Evolutionary conservation across 2,113 vertebrate species (phyloP), one percentile per base, ranked within the genome.

Genomic region (Irena cyanogastra): DNA sequence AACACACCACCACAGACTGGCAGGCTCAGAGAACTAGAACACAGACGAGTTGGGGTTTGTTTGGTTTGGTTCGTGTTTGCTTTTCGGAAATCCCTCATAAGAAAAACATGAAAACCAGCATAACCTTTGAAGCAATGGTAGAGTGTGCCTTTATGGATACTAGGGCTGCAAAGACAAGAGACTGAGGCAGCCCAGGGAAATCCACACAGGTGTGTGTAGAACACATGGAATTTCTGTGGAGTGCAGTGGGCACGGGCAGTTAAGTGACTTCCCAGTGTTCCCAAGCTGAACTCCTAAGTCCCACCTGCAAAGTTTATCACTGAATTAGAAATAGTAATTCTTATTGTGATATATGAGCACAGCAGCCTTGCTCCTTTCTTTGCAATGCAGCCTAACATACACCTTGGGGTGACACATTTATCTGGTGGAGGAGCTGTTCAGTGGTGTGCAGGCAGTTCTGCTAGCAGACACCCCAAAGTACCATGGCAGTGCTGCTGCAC

Each of bases 181-280:
- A 41, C 39, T 68, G 59, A 80, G 41, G 27, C 2, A 0, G 83
- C 35, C 47, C 56, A 61, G 42, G 61, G 22, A 63, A 12, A 35
- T 70, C 8, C n/a, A 49, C 1, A 3, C 24, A 56, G 3, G 1
- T 11, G 22, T 35, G 30, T 1, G 0, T 5, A 3, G n/a, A 88
- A 59, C 24, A 28, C 6, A 3, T 0, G 9, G 30, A 39, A 84
- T 50, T 50, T 5, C 14, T 0, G 1, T 2, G 35, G 37, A 64
- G 9, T 0, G 0, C 33, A 39, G n/a, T 0, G 0, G 70, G 6
- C 7, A 39, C 1, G 53, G n/a, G 8, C 52, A 18, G 7, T 27
- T 21, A 15, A 39, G 49, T 6, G 86, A 60, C 66, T 42, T 86
- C 50, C 26, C 57, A 37, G 49, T 10, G 2, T 11, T 85, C 52